Base-by-base conservation (phyloP, 2,113 vertebrate genomes). In the Seriola quinqueradiata region DNA sequence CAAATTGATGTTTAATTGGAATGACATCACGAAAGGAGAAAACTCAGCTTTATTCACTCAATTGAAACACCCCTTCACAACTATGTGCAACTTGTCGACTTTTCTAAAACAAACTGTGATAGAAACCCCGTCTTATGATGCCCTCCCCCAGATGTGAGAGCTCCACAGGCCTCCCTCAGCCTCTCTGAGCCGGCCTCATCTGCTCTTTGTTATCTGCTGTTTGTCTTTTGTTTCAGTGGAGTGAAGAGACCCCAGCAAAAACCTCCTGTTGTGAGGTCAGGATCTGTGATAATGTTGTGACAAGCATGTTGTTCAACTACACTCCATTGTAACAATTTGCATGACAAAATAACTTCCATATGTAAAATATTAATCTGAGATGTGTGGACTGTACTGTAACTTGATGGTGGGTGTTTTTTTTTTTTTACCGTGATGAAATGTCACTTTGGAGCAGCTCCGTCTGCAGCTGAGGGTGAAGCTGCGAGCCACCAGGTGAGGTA, bases 401-500 rank as follows among this genome's bases (percentile, higher is more conserved):
- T 42, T 72, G 3, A 10, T 58, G 21, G 6, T 58, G 19, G 21
- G 8, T 28, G 1, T 1, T 23, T 48, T 46, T 60, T 1, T 23
- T 48, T 46, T 60, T 25, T n/a, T n/a, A 19, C 19, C 69, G 50
- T 46, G 25, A 70, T 44, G 3, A 77, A 76, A 64, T 64, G n/a
- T 34, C 12, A 69, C 46, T 74, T 59, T 77, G 40, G 21, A 34
- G 8, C 12, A 48, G 48, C 12, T 64, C 13, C 23, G 32, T 44
- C 28, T 55, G 66, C 60, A 67, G 58, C 36, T 42, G 28, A 68
- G 17, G 13, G 28, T 38, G 63, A 32, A 67, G 55, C 71, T 71
- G 38, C 44, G 8, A 79, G 40, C 21, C 63, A 34, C 25, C 59
- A 55, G 70, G 67, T 81, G 73, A 77, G 77, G 44, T 75, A 84